Percentiles rank a stretch among this genome's conserved stretches.
Conservation (phyloP, 2,888 invertebrate species). For the Conistra vaccinii region DNA sequence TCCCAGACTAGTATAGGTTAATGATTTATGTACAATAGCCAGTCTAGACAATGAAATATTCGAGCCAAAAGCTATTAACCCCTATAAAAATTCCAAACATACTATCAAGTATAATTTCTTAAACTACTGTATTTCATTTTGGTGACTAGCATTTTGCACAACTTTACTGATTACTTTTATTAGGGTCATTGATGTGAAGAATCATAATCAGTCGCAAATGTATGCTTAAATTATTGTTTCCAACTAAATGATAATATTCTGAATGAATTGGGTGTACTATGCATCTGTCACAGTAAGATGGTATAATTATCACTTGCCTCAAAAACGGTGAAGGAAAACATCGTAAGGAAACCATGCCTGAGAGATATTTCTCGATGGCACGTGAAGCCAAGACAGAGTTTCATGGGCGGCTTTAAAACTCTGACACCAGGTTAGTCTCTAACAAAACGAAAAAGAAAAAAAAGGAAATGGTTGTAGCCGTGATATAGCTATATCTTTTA, state of each 20-base stretch:
- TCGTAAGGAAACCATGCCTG: too few species aligned
- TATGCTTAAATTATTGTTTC: neutral
- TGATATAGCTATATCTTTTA: too few species aligned
- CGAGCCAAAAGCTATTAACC: conserved; percentile 28
- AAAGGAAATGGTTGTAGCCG: too few species aligned
- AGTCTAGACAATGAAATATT: conserved; percentile 36
- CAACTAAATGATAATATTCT: neutral
- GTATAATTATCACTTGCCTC: too few species aligned
- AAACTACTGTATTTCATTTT: conserved; percentile 14
- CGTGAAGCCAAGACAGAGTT: too few species aligned
- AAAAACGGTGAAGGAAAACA: too few species aligned
- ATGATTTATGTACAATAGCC: conserved; percentile 39
- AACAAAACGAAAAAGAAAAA: too few species aligned
- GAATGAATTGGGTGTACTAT: too few species aligned
- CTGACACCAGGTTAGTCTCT: too few species aligned
- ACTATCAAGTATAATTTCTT: conserved; percentile 15
- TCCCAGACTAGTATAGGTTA: conserved; percentile 14
- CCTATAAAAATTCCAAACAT: conserved; percentile 37
- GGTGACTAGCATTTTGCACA: neutral
- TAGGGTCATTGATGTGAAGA: neutral
- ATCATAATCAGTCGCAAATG: neutral
- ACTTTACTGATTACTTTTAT: neutral
- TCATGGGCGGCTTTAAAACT: too few species aligned
- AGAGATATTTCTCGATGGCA: too few species aligned
- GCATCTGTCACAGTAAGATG: too few species aligned